Evolutionary conservation across 30 jellyfish, hydroid and myxozoan species (phyloP).

Genomic region (Hydractinia symbiolongicarpus): DNA sequence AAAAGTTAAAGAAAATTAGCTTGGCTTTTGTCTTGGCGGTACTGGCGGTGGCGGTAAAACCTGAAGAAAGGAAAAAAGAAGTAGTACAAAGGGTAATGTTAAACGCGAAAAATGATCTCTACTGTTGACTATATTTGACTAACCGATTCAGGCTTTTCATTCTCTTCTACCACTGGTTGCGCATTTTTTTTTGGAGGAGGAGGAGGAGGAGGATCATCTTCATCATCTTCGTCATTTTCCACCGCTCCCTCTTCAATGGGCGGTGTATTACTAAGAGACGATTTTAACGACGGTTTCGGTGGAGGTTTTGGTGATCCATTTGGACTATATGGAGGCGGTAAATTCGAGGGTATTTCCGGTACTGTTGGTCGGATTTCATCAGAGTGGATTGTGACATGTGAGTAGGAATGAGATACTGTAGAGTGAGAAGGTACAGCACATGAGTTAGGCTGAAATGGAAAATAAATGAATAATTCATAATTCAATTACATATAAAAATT

Average conservation of each 20-base stretch:
- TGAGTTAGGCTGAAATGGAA: too few species aligned
- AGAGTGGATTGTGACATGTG: background rate
- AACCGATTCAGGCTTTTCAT: constrained; percentile 2
- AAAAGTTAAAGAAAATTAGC: background rate
- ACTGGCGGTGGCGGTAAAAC: constrained; percentile 28
- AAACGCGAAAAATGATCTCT: too few species aligned
- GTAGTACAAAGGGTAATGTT: too few species aligned
- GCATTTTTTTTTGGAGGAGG: constrained; percentile 20
- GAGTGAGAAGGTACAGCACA: too few species aligned
- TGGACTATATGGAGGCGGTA: background rate
- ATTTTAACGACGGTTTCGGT: constrained; percentile 11
- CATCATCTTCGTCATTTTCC: background rate
- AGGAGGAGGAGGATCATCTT: background rate
- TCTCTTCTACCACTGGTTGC: background rate
- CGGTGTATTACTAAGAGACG: background rate
- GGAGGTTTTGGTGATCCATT: constrained; percentile 15
- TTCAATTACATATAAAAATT: too few species aligned
- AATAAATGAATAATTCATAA: too few species aligned
- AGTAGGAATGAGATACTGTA: background rate
- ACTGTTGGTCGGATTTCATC: background rate
- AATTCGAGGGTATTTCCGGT: background rate
- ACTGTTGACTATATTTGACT: too few species aligned
- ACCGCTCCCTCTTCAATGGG: background rate
- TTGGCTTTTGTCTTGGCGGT: constrained; percentile 21
- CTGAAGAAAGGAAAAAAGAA: too few species aligned